Evolutionary conservation across 1,140 invertebrate genomes (phyloP).

Genomic region (Formica selysi): DNA sequence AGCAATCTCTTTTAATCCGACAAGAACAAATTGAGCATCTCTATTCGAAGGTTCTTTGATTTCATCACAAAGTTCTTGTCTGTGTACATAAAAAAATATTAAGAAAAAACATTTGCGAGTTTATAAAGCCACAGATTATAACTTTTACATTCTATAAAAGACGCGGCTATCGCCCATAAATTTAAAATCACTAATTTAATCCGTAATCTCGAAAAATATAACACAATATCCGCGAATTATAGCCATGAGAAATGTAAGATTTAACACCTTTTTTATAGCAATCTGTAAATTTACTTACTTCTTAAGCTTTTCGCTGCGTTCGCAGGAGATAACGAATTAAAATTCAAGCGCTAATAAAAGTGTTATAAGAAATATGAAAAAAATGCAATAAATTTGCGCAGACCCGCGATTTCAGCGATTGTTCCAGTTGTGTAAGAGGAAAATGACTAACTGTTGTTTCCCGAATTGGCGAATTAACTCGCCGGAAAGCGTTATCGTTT

Average conservation of each 20-base stretch:
- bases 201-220: not conserved
- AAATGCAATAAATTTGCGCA: not conserved
- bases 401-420: not conserved
- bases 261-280: not conserved
- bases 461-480: conserved; percentile 39
- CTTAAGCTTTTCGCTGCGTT: not conserved
- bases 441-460: conserved; percentile 34
- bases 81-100: not conserved
- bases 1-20: not conserved
- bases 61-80: not conserved
- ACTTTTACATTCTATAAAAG: conserved; percentile 15
- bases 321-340: not conserved
- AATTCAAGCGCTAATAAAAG: not conserved
- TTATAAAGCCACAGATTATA: no score
- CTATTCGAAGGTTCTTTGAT: conserved; percentile 2
- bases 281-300: not conserved
- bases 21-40: not conserved
- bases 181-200: conserved; percentile 17
- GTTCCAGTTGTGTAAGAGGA: conserved; percentile 8
- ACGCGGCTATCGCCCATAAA: not conserved
- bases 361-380: not conserved
- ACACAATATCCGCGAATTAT: not conserved
- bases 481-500: conserved; percentile 28
- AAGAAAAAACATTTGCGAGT: not conserved
- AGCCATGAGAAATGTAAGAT: not conserved